Base-by-base conservation (phyloP, 2,888 invertebrate species). In the Aporophyla nigra region DNA sequence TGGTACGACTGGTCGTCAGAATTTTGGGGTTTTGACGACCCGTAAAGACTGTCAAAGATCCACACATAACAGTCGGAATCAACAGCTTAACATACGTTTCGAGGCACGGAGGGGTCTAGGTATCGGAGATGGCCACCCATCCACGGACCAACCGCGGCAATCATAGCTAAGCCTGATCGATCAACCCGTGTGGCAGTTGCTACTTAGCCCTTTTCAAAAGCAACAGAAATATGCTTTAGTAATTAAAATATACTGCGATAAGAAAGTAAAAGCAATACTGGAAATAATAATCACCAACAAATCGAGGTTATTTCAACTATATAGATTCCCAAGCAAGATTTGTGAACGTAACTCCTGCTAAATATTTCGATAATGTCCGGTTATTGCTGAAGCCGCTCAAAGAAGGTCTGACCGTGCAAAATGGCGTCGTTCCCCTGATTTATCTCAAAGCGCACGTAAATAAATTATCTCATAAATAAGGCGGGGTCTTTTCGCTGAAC, bases 391-490 rank as follows among this genome's bases (percentile, higher is more conserved):
- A 54, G n/a, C 62, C 33, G 69, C 74, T 67, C 56, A 74, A 71
- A 74, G 73, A 71, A 74, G 59, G 58, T 66, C 76, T 74, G 80
- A 76, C 80, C 80, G 73, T 85, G 73, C 76, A 76, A 83, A 86
- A 86, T 86, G 62, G 73, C 81, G 80, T 83, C 76, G 82, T 83
- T 83, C 40, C 27, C 73, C 51, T 83, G 84, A 84, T 84, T 85
- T 84, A 85, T 84, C 51, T 82, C 83, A 75, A 71, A 65, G 72
- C 74, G 76, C 69, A 76, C 72, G 83, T 77, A 85, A 85, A 85
- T 85, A 85, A 85, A 85, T 85, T 85, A 83, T 85, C 83, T 71
- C 80, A 85, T 85, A 85, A 85, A 85, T 85, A 85, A 83, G 73
- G 70, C 69, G 71, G 75, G 78, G 19, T 76, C 74, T 83, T 80